Conservation (phyloP, 2,113 vertebrate species). For the Rhadina sibilatrix region DNA sequence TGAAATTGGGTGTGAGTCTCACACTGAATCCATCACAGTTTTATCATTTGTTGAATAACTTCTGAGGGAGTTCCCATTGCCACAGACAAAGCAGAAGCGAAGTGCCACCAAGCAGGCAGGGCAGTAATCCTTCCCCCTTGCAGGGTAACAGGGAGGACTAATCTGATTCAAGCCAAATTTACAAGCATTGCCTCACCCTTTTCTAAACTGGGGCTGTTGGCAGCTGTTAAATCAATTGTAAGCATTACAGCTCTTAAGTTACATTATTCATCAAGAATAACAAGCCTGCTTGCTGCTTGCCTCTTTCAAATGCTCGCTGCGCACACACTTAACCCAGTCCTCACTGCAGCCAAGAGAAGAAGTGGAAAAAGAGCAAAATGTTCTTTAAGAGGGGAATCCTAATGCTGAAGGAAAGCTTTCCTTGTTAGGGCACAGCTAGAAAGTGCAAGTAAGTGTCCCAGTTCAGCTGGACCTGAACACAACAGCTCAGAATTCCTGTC, state of each 20-base stretch:
- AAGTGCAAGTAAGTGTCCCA: not conserved
- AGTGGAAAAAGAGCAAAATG: not conserved
- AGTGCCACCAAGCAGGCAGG: not conserved
- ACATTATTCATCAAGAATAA: conserved; percentile 28
- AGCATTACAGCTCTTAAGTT: conserved; percentile 26
- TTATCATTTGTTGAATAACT: not conserved
- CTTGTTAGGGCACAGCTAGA: not conserved
- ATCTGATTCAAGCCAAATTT: not conserved
- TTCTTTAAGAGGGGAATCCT: not conserved
- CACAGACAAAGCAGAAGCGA: not conserved
- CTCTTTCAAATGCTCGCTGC: not conserved
- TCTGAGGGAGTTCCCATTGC: not conserved
- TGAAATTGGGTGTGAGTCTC: not conserved
- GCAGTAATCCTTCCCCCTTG: not conserved
- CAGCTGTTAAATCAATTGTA: conserved; percentile 24
- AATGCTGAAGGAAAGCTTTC: not conserved
- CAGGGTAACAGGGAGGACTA: not conserved
- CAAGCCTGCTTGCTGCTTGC: not conserved
- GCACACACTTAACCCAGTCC: not conserved
- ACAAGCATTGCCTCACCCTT: not conserved
- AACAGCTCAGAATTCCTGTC: not conserved
- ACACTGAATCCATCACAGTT: not conserved
- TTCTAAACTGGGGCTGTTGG: not conserved
- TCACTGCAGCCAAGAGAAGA: not conserved
- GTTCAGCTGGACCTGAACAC: not conserved